Conservation (phyloP, 2,888 invertebrate species). For the Itoplectis maculator region DNA sequence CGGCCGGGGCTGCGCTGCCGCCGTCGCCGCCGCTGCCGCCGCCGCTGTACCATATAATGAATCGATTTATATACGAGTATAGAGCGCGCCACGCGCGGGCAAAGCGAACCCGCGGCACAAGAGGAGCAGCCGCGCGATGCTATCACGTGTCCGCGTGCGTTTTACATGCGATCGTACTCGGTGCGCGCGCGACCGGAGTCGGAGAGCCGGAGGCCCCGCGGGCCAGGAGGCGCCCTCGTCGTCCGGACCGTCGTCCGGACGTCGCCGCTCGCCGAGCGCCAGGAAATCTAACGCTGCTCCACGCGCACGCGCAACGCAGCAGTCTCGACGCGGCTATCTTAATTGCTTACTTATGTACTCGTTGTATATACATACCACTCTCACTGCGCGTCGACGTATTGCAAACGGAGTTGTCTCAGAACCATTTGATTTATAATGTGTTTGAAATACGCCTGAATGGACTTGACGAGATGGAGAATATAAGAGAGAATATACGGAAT, state of each 20-base stretch:
- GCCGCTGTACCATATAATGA: slow-evolving; percentile 73
- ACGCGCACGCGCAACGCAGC: slow-evolving; percentile 57
- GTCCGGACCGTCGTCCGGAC: slow-evolving; percentile 32
- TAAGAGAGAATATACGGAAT: too few relatives aligned
- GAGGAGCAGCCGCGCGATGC: slow-evolving; percentile 36
- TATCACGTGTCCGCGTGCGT: slow-evolving; percentile 59
- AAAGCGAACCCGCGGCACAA: slow-evolving; percentile 1
- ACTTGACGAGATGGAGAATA: too few relatives aligned
- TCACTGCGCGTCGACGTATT: slow-evolving; percentile 66
- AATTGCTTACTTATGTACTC: slow-evolving; percentile 74
- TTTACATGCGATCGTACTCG: slow-evolving; percentile 57
- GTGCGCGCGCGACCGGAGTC: background rate
- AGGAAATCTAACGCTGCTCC: slow-evolving; percentile 49
- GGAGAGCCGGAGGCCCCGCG: slow-evolving; percentile 39
- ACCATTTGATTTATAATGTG: background rate
- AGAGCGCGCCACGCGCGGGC: slow-evolving; percentile 40
- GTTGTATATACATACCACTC: slow-evolving; percentile 63
- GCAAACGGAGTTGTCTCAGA: slow-evolving; percentile 1
- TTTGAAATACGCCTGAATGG: background rate
- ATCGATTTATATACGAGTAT: slow-evolving; percentile 75
- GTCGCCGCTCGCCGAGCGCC: slow-evolving; percentile 19
- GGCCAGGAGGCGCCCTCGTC: slow-evolving; percentile 53
- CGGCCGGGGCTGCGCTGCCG: slow-evolving; percentile 65
- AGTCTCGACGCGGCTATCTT: slow-evolving; percentile 69
- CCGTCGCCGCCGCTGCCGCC: too few relatives aligned